Evolutionary conservation across 2,797 vertebrate species (phyloP), one percentile per base, ranked within the genome.

Genomic region (Galagoides demidoff): DNA sequence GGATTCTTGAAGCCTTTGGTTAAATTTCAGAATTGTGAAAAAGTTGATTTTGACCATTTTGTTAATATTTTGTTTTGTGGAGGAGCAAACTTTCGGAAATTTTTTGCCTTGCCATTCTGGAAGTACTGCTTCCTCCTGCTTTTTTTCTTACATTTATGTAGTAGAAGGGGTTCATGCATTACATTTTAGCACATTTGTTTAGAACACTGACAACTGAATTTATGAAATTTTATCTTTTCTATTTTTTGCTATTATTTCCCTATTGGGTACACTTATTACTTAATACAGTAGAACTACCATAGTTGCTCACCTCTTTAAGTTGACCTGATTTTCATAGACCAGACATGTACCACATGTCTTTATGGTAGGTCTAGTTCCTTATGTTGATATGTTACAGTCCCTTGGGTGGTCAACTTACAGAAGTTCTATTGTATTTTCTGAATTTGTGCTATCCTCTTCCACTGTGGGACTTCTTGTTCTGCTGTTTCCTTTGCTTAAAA

Each of bases 1-100:
- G 43, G 78, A 71, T 89, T 95, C 71, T 89, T 84, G 2, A 84
- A 64, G 55, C 64, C 52, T 88, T 95, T 77, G 70, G 27, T 87
- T 87, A 52, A 49, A 79, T 90, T 95, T 84, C 71, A 89, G 39
- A 55, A 76, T 84, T 92, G 43, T 71, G 70, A 83, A 83, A 77
- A 76, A 23, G 39, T 95, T 83, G 43, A 55, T 23, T 83, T 77
- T 77, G 61, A 85, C 29, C n/a, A 29, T 71, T 95, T 77, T 89
- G 9, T 55, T 43, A 78, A 64, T 61, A 14, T 84, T 63, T 92
- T 23, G 31, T 76, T 59, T 95, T 57, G 88, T 31, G 23, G 61
- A 92, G 11, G 29, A 92, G 43, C 34, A 77, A 16, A 79, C 57
- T 79, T 78, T 66, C 64, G 68, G 45, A 92, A 64, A 39, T 73